These are phyloP conservation scores for Brachionus koreanus DNA, from an alignment of 1,140 invertebrate species.

Conservation along the genomic window DNA sequence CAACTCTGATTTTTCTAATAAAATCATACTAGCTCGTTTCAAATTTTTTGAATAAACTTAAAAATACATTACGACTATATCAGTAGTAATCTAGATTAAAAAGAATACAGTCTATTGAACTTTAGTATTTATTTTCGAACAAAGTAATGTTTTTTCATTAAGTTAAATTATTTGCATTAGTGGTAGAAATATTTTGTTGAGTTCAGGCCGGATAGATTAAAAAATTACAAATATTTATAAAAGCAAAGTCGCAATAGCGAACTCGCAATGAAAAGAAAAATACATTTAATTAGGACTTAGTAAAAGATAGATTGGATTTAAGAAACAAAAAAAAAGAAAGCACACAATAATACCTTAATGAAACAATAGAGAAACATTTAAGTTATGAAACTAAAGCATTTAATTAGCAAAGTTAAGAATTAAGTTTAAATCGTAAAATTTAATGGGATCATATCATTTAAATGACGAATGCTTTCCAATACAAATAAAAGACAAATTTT, in stretches of 20 bases:
- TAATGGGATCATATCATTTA: constrained; percentile 28
- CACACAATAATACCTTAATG: not conserved
- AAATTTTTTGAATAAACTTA: no score
- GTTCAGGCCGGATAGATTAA: not conserved
- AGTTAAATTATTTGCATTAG: not conserved
- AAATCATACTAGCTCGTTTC: no score
- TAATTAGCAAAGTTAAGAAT: constrained; percentile 42
- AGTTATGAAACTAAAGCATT: constrained; percentile 35
- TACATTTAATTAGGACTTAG: not conserved
- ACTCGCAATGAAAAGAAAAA: not conserved
- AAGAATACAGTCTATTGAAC: not conserved
- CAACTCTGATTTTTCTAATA: no score
- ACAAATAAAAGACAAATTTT: not conserved
- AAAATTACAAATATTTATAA: not conserved
- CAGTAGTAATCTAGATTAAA: not conserved
- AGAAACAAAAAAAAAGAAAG: not conserved
- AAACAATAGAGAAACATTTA: constrained; percentile 41
- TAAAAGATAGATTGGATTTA: constrained; percentile 1
- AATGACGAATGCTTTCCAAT: constrained; percentile 19
- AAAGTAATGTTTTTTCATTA: not conserved
- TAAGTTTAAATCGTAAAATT: constrained; percentile 28
- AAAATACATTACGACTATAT: no score
- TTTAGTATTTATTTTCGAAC: not conserved
- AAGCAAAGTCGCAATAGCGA: not conserved
- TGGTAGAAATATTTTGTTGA: not conserved